phyloP scores from a whole-genome alignment of 2,888 invertebrate genomes.

The Himalopsyche anomala region DNA sequence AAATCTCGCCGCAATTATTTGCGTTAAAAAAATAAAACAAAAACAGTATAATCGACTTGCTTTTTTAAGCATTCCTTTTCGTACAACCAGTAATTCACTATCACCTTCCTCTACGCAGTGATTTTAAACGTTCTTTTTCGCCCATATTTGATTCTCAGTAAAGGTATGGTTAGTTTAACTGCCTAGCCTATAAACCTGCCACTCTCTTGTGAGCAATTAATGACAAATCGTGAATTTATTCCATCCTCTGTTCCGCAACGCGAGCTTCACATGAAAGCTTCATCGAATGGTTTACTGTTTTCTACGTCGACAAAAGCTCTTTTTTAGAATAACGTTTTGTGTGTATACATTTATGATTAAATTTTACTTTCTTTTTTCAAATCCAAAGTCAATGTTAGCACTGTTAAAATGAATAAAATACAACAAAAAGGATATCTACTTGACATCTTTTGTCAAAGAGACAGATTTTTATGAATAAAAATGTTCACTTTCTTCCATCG shows the following conservation, averaged over 20 bases:
- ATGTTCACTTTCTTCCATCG: too few species aligned
- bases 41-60: too few species aligned
- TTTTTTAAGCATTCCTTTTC: background rate
- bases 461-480: background rate
- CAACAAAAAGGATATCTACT: background rate
- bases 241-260: background rate
- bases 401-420: background rate
- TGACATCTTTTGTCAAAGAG: background rate
- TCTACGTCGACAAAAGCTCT: background rate
- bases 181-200: constrained; percentile 3
- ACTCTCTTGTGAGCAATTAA: background rate
- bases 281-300: background rate
- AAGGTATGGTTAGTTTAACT: constrained; percentile 29
- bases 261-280: constrained; percentile 4
- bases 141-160: constrained; percentile 3
- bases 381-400: background rate
- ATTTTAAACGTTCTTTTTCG: background rate
- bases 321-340: background rate
- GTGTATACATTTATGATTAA: background rate
- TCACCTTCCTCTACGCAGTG: background rate
- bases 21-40: too few species aligned
- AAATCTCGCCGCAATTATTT: too few species aligned
- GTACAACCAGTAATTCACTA: background rate
- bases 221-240: constrained; percentile 5
- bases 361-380: background rate